These are phyloP conservation scores for Melanotus villosus DNA, from an alignment of 2,888 invertebrate genomes.

Conservation along the genomic window DNA sequence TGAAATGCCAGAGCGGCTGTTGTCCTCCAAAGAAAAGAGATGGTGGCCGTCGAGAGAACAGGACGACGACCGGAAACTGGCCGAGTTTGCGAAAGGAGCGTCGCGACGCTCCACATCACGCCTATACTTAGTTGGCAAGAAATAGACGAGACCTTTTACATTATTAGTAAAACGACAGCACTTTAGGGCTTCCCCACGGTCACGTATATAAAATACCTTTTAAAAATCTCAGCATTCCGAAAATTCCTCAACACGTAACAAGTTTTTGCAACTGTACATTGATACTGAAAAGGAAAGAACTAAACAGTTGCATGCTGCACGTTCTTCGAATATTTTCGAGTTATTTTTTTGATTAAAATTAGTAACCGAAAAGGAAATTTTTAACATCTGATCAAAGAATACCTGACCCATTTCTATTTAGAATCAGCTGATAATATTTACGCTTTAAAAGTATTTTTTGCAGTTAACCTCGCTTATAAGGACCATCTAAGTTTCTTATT, in stretches of 20 bases:
- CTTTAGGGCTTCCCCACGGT: not conserved
- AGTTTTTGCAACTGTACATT: not conserved
- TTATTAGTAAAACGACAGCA: not conserved
- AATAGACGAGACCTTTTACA: constrained; percentile 61
- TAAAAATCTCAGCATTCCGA: not conserved
- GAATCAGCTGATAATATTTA: too few relatives aligned
- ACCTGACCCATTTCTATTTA: too few relatives aligned
- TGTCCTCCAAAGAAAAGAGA: constrained; percentile 30
- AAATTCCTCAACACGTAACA: not conserved
- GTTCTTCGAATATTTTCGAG: too few relatives aligned
- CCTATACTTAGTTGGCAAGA: constrained; percentile 60
- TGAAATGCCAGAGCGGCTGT: constrained; percentile 38
- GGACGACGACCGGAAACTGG: constrained; percentile 62
- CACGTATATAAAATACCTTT: not conserved
- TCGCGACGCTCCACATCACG: constrained; percentile 60
- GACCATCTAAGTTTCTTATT: too few relatives aligned
- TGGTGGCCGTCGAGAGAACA: constrained; percentile 15
- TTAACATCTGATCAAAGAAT: too few relatives aligned
- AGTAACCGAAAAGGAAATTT: too few relatives aligned
- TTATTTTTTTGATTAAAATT: too few relatives aligned
- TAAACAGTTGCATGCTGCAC: not conserved
- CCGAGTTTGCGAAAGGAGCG: constrained; percentile 65
- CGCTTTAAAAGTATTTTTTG: too few relatives aligned
- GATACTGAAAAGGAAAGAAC: not conserved
- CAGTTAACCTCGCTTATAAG: too few relatives aligned